Percentiles rank a stretch among this genome's conserved stretches.
These are phyloP conservation scores for Aromia moschata DNA, from an alignment of 2,888 invertebrate genomes.

Conservation along the genomic window DNA sequence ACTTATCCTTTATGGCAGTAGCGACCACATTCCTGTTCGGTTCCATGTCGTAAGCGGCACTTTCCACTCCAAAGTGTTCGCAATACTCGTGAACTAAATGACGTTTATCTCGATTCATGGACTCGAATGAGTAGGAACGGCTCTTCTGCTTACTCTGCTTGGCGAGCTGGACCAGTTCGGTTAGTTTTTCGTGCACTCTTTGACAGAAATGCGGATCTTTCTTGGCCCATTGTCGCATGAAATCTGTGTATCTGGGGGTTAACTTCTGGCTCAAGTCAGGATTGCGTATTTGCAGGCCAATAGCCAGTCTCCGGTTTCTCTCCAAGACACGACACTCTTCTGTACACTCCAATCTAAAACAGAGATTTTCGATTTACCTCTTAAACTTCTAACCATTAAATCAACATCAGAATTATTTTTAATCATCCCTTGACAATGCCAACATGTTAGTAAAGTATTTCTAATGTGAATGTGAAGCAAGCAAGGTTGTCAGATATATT, in stretches of 20 bases:
- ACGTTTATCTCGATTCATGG: slow-evolving; percentile 93
- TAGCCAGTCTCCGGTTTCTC: slow-evolving; percentile 86
- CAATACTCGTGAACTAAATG: slow-evolving; percentile 94
- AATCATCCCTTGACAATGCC: too few species aligned
- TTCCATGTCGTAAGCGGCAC: slow-evolving; percentile 93
- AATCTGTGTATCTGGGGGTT: slow-evolving; percentile 87
- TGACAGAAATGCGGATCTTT: slow-evolving; percentile 84
- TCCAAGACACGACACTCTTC: slow-evolving; percentile 90
- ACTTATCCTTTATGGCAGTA: slow-evolving; percentile 76
- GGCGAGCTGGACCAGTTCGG: slow-evolving; percentile 85
- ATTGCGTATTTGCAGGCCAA: slow-evolving; percentile 92
- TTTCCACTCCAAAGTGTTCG: slow-evolving; percentile 93
- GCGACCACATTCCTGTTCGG: slow-evolving; percentile 96
- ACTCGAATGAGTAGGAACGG: slow-evolving; percentile 82
- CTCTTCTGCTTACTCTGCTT: slow-evolving; percentile 75
- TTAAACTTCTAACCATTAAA: too few species aligned
- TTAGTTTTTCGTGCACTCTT: slow-evolving; percentile 83
- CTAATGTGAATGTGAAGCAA: too few species aligned
- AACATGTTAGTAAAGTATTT: too few species aligned
- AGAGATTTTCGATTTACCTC: too few species aligned
- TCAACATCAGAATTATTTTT: too few species aligned
- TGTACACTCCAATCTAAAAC: slow-evolving; percentile 84
- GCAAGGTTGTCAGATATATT: too few species aligned
- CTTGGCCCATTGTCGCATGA: slow-evolving; percentile 83
- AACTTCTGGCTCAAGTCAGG: slow-evolving; percentile 84